Conservation (phyloP, 2,888 invertebrate genomes). For the Dione vanillae region DNA sequence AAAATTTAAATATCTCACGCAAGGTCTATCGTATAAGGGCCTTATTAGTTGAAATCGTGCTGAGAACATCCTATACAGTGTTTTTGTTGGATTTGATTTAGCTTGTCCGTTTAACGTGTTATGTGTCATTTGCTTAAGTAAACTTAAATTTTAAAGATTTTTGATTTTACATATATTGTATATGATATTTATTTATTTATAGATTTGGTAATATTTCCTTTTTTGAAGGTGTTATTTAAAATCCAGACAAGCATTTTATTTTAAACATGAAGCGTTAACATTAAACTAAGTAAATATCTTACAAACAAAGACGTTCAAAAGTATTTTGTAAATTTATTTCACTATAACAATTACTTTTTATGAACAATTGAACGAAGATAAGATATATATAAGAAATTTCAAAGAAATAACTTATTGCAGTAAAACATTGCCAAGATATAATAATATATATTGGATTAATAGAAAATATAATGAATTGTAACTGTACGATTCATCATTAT, state of each 20-base stretch:
- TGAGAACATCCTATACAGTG: constrained; percentile 23
- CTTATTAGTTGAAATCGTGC: constrained; percentile 38
- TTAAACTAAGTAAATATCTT: constrained; percentile 12
- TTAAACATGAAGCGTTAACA: not conserved
- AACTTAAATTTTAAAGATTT: not conserved
- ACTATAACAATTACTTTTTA: not conserved
- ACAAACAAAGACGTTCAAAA: not conserved
- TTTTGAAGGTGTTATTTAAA: not conserved
- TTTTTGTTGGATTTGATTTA: constrained; percentile 4
- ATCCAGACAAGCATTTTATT: not conserved
- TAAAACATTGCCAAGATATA: too few relatives aligned
- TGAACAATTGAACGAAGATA: not conserved
- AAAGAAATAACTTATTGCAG: too few relatives aligned
- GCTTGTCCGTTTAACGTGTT: not conserved
- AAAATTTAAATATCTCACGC: constrained; percentile 33
- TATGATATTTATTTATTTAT: too few relatives aligned
- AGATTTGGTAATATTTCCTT: too few relatives aligned
- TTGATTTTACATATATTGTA: too few relatives aligned
- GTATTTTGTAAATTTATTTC: not conserved
- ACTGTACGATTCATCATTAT: constrained; percentile 10
- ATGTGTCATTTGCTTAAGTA: not conserved
- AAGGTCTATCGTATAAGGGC: constrained; percentile 28
- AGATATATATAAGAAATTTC: too few relatives aligned
- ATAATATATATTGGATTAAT: not conserved
- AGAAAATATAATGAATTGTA: not conserved